Conservation (phyloP, 1,140 invertebrate genomes). For the Sitobion miscanthi region DNA sequence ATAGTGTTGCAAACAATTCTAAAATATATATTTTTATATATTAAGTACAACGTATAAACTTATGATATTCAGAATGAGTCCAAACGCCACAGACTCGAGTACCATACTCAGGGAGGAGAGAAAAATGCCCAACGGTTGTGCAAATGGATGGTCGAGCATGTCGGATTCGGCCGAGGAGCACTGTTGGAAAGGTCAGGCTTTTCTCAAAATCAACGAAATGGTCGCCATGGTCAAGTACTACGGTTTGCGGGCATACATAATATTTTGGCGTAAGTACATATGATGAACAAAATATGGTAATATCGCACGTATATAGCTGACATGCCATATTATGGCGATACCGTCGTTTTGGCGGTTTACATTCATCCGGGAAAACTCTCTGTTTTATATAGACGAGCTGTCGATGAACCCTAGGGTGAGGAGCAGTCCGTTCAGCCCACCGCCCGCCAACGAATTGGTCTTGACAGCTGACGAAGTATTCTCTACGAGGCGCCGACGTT, state of each 20-base stretch:
- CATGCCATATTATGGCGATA: not conserved
- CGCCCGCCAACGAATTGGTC: constrained; percentile 54
- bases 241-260: not conserved
- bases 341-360: not conserved
- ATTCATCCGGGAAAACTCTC: not conserved
- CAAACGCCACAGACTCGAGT: constrained; percentile 46
- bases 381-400: constrained; percentile 56
- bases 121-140: constrained; percentile 36
- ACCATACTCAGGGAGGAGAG: constrained; percentile 30
- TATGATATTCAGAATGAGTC: constrained; percentile 40
- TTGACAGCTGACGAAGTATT: constrained; percentile 48
- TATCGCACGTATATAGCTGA: too few species aligned
- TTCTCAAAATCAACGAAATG: constrained; percentile 37
- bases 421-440: constrained; percentile 56
- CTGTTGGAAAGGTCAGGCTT: constrained; percentile 35
- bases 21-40: not conserved
- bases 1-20: not conserved
- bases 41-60: not conserved
- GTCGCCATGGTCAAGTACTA: constrained; percentile 29
- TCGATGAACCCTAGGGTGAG: constrained; percentile 58
- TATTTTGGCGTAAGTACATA: constrained; percentile 54
- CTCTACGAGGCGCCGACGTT: constrained; percentile 54
- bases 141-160: constrained; percentile 32
- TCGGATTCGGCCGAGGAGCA: not conserved
- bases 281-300: not conserved